Evolutionary conservation across 2,113 vertebrate species (phyloP), one percentile per base, ranked within the genome.

Genomic region (Bostrychus sinensis): DNA sequence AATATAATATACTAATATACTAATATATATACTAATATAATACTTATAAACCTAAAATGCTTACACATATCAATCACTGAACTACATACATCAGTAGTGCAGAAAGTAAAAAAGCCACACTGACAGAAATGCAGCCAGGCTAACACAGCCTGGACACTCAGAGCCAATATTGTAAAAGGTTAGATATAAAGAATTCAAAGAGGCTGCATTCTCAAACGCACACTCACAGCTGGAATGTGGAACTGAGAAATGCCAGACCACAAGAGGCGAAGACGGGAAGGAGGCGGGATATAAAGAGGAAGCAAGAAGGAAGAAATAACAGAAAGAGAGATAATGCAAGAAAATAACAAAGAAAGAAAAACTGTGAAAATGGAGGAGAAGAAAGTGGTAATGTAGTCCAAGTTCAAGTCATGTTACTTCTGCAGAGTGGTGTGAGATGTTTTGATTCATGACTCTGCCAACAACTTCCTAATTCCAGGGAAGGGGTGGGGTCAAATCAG

Each of bases 241-340:
- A 78, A 51, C 53, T 65, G 83, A 89, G 66, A 85, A 81, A 87
- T 66, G 81, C 70, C 87, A 89, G 82, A 78, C 81, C 88, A 80
- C 61, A 7, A 60, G 57, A 60, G 62, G 50, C 45, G 25, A 14
- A 26, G 6, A 38, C 41, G 34, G 41, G 59, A 19, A 43, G 20
- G 58, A 63, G 48, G 53, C 25, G 23, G 65, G 57, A 43, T 42
- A 63, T 54, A 11, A 62, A 25, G 56, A 55, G 70, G 65, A 70
- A 71, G 53, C 22, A 53, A 61, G 42, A 55, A 23, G 36, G 30
- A 76, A 70, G 72, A n/a, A 64, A 65, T 65, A 66, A 60, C 53
- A 75, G 39, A 56, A 30, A 16, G 12, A 16, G 38, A 39, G 55
- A 81, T 75, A 77, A 53, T 65, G 32, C 37, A 37, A 50, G 39